phyloP scores from a whole-genome alignment of 2,888 invertebrate species.

The Drosophila buzzatii region DNA sequence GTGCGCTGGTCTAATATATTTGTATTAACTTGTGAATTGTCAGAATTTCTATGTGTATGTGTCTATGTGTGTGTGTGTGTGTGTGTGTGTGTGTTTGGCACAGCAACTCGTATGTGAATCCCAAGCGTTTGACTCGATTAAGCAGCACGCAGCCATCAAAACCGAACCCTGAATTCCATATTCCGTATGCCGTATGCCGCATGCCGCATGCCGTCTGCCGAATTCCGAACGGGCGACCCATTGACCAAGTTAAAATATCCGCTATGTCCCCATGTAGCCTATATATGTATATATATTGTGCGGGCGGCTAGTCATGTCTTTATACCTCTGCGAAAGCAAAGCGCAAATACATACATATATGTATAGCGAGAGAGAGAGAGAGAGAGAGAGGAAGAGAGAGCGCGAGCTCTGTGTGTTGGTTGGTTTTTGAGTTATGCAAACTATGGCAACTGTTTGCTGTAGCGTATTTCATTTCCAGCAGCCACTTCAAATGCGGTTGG shows the following conservation, averaged over 20 bases:
- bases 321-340: slow-evolving; percentile 2
- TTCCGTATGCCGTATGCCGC: neutral
- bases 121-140: slow-evolving; percentile 31
- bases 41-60: neutral
- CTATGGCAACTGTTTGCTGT: slow-evolving; percentile 62
- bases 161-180: slow-evolving; percentile 14
- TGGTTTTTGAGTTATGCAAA: slow-evolving; percentile 73
- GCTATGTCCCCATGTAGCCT: slow-evolving; percentile 30
- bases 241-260: slow-evolving; percentile 77
- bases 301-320: slow-evolving; percentile 19
- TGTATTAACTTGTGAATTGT: slow-evolving; percentile 6
- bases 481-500: slow-evolving; percentile 81
- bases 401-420: slow-evolving; percentile 24
- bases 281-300: neutral
- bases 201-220: slow-evolving; percentile 6
- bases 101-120: slow-evolving; percentile 10
- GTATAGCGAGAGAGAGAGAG: neutral
- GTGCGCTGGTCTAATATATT: neutral
- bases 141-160: slow-evolving; percentile 11
- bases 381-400: neutral
- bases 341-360: neutral
- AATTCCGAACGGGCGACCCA: slow-evolving; percentile 68
- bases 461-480: slow-evolving; percentile 74
- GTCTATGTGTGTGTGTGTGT: no score
- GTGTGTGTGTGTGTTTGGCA: neutral